Conservation (phyloP, 2,888 invertebrate genomes). For the Cheilosia grossa region DNA sequence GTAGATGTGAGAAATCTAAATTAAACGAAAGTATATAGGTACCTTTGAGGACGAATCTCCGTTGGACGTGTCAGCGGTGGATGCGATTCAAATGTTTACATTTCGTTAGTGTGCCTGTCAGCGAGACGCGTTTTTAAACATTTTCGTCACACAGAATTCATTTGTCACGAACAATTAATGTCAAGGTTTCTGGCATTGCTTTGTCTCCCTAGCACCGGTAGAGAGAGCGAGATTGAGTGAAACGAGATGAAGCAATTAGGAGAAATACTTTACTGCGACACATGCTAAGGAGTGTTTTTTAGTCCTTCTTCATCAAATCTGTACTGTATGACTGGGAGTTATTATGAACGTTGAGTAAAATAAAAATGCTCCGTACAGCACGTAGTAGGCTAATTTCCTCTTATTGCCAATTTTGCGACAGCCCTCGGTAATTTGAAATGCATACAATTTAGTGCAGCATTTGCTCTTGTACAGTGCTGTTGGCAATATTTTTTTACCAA, state of each 20-base stretch:
- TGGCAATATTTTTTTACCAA: constrained; percentile 39
- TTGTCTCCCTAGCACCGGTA: constrained; percentile 4
- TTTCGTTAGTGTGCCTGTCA: constrained; percentile 53
- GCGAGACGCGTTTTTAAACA: constrained; percentile 17
- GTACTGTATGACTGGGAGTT: constrained; percentile 2
- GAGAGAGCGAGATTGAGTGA: constrained; percentile 9
- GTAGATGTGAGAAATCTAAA: constrained; percentile 22
- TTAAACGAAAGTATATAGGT: constrained; percentile 10
- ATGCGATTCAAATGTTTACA: constrained; percentile 67
- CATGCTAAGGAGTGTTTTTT: constrained; percentile 23
- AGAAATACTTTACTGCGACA: constrained; percentile 59
- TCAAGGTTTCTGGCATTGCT: constrained; percentile 65
- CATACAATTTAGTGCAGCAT: constrained; percentile 48
- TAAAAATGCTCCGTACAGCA: constrained; percentile 11
- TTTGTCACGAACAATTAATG: constrained; percentile 69
- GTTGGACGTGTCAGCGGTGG: constrained; percentile 65
- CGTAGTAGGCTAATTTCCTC: constrained; percentile 53
- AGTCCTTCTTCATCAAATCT: constrained; percentile 13
- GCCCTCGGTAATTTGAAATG: constrained; percentile 34
- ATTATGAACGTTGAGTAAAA: constrained; percentile 43
- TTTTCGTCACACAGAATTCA: constrained; percentile 37
- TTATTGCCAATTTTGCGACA: constrained; percentile 56
- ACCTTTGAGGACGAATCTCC: constrained; percentile 51
- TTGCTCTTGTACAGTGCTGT: constrained; percentile 17
- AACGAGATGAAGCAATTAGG: constrained; percentile 62